phyloP scores from a whole-genome alignment of 2,113 vertebrate genomes.

The Festucalex cinctus region DNA sequence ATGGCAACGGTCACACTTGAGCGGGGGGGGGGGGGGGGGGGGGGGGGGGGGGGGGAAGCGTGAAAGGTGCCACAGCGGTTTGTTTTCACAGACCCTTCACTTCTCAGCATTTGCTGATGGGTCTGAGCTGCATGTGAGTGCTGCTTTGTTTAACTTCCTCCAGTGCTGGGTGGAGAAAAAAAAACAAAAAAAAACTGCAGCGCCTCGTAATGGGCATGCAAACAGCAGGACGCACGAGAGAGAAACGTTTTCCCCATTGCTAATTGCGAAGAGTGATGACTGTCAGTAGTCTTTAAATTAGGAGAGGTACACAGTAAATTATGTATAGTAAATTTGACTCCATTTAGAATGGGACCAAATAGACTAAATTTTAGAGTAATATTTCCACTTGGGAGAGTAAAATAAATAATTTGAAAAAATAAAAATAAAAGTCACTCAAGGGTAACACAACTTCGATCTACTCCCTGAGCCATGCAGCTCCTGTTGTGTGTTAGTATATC shows the following conservation, averaged over 20 bases:
- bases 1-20: slow-evolving; percentile 48
- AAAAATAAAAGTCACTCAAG: no score
- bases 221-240: slow-evolving; percentile 69
- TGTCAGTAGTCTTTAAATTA: slow-evolving; percentile 18
- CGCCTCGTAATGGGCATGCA: slow-evolving; percentile 74
- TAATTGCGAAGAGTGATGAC: slow-evolving; percentile 58
- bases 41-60: no score
- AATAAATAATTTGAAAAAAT: no score
- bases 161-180: slow-evolving; percentile 41
- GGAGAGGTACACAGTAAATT: background rate
- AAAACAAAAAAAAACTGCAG: slow-evolving; percentile 63
- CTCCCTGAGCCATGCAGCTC: no score
- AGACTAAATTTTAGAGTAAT: no score
- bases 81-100: slow-evolving; percentile 69
- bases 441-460: no score
- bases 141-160: slow-evolving; percentile 75
- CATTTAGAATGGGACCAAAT: no score
- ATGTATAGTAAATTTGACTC: no score
- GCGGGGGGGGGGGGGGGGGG: no score
- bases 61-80: slow-evolving; percentile 63
- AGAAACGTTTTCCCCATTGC: slow-evolving; percentile 38
- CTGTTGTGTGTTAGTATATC: no score
- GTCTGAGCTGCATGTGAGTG: slow-evolving; percentile 63
- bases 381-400: no score
- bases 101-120: slow-evolving; percentile 60